These are phyloP conservation scores for Periparus ater DNA, from an alignment of 2,797 vertebrate genomes.

Conservation along the genomic window DNA sequence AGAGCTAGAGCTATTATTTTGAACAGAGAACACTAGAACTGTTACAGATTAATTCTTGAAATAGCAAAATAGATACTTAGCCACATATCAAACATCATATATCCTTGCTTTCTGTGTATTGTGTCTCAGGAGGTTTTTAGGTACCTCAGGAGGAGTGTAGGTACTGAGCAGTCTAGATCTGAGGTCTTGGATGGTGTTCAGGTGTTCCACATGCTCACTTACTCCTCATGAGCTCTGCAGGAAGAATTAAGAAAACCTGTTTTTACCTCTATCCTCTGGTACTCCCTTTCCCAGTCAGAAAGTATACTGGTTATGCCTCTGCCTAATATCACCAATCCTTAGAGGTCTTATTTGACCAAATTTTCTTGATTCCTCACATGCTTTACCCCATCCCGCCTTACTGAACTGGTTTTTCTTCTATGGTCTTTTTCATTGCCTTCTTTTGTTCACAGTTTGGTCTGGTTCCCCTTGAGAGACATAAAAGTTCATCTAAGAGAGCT, in stretches of 20 bases:
- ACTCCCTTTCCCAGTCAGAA: background rate
- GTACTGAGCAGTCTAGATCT: background rate
- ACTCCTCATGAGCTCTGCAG: background rate
- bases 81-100: accelerated
- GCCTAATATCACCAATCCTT: background rate
- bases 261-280: background rate
- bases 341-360: background rate
- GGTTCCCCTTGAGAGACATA: background rate
- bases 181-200: background rate
- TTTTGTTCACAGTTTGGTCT: background rate
- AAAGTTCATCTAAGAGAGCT: background rate
- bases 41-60: background rate
- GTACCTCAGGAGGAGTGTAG: background rate
- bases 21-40: background rate
- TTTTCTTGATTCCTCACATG: background rate
- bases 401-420: background rate
- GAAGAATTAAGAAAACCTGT: background rate
- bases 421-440: background rate
- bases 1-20: background rate
- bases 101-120: background rate
- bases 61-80: background rate
- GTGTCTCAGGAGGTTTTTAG: background rate
- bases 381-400: background rate
- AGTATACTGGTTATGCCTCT: background rate
- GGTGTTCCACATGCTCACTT: background rate